These are phyloP conservation scores for Lasius fuliginosus DNA, from an alignment of 2,888 invertebrate genomes.

Conservation along the genomic window DNA sequence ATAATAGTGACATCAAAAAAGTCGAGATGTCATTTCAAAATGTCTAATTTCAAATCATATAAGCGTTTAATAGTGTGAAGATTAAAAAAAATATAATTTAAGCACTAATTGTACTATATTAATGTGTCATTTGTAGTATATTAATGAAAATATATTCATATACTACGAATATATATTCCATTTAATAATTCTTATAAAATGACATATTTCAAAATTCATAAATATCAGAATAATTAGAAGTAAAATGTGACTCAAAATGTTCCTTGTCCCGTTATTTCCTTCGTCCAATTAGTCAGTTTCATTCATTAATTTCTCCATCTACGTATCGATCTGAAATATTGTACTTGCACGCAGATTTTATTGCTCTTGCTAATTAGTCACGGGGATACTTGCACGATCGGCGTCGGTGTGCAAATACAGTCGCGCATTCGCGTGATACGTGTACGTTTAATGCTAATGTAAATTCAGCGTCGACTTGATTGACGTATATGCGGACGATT, in stretches of 20 bases:
- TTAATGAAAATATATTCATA: not conserved
- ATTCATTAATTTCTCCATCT: constrained; percentile 3
- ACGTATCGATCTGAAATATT: not conserved
- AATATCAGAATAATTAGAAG: not conserved
- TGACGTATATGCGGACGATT: constrained; percentile 47
- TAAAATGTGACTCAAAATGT: not conserved
- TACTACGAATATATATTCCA: not conserved
- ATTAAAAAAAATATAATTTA: not conserved
- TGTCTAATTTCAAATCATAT: not conserved
- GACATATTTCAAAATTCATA: not conserved
- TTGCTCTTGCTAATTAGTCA: constrained; percentile 16
- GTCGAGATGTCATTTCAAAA: not conserved
- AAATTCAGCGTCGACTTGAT: constrained; percentile 43
- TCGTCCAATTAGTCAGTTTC: not conserved
- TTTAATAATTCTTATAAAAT: not conserved
- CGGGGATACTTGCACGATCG: constrained; percentile 23
- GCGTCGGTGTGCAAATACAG: constrained; percentile 5
- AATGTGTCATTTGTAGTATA: not conserved
- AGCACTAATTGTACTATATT: not conserved
- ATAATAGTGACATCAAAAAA: not conserved
- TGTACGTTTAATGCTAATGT: constrained; percentile 48
- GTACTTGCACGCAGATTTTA: not conserved
- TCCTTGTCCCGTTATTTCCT: not conserved
- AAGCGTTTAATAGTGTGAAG: not conserved
- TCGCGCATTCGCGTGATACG: constrained; percentile 17